Conservation (phyloP, 2,113 vertebrate genomes). For the Phoxinus phoxinus region DNA sequence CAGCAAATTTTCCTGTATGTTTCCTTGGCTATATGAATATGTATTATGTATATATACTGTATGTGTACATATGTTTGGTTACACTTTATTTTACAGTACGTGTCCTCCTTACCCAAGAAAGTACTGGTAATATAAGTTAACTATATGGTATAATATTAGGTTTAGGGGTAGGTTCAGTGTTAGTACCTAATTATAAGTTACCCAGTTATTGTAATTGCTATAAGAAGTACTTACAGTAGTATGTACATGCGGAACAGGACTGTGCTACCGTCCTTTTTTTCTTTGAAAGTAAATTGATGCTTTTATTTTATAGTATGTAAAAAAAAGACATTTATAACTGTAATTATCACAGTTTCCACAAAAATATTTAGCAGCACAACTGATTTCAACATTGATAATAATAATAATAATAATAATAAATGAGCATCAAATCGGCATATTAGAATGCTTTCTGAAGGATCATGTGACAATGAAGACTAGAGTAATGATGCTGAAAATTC, state of each 20-base stretch:
- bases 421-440: not conserved
- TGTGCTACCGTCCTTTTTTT: not conserved
- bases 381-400: not conserved
- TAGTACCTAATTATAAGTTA: too few relatives aligned
- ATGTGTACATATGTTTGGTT: too few relatives aligned
- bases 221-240: too few relatives aligned
- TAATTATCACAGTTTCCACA: not conserved
- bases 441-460: not conserved
- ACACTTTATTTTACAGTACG: too few relatives aligned
- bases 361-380: not conserved
- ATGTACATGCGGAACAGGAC: too few relatives aligned
- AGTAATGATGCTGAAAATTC: not conserved
- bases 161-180: too few relatives aligned
- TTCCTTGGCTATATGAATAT: not conserved
- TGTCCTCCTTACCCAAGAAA: too few relatives aligned
- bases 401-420: not conserved
- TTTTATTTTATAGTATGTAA: too few relatives aligned
- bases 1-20: not conserved
- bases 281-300: not conserved
- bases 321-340: too few relatives aligned
- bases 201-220: too few relatives aligned
- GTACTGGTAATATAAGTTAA: too few relatives aligned
- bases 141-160: too few relatives aligned
- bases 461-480: not conserved
- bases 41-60: not conserved